A percentile compares a stretch with the other conserved stretches of the same genome.
Conservation (phyloP, 2,888 invertebrate genomes). For the Synanthedon andrenaeformis region DNA sequence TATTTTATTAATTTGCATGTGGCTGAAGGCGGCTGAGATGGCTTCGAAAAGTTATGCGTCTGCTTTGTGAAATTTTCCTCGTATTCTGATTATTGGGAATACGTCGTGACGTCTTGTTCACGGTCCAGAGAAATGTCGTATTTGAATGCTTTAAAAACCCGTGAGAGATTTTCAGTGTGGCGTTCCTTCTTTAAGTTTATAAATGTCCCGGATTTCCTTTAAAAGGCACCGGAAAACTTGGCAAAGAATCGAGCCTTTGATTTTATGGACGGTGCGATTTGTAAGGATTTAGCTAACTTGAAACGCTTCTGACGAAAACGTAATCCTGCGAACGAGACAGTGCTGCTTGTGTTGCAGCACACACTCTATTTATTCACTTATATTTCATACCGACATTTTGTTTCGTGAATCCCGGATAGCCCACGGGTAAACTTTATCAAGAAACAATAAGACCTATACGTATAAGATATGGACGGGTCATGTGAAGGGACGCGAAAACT, state of each 20-base stretch:
- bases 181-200: neutral
- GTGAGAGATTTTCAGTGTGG: neutral
- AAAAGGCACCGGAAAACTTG: constrained; percentile 1
- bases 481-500: neutral
- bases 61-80: too few species aligned
- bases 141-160: too few species aligned
- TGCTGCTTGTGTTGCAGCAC: neutral
- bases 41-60: too few species aligned
- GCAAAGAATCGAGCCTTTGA: constrained; percentile 1
- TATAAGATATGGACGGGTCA: neutral
- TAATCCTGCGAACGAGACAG: neutral
- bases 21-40: too few species aligned
- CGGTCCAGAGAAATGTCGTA: too few species aligned
- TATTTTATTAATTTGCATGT: too few species aligned
- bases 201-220: neutral
- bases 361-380: too few species aligned
- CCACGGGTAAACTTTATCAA: neutral
- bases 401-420: too few species aligned
- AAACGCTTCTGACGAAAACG: neutral
- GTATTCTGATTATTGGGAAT: too few species aligned
- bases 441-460: neutral
- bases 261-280: constrained; percentile 4
- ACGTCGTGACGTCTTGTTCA: too few species aligned
- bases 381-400: too few species aligned
- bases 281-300: neutral